Base-by-base conservation (phyloP, 2,888 invertebrate genomes). In the Serrognathus titanus region DNA sequence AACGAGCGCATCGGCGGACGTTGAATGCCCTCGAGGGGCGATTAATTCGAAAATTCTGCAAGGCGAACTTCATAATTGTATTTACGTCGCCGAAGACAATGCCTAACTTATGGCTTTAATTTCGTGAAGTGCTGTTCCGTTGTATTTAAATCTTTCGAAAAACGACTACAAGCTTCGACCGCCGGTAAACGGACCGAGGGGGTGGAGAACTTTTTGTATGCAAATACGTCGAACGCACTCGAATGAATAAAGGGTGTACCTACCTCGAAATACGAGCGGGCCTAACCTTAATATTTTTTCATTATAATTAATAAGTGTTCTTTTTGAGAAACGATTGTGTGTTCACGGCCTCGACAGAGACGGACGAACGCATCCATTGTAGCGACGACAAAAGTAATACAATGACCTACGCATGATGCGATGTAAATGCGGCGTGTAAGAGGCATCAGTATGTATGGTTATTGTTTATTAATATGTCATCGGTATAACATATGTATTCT, bases 401-500 rank as follows among this genome's bases (percentile, higher is more conserved):
- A 58, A 53, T 57, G 53, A 46, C 39, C 38, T 48, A 45, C 41
- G 43, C 41, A 50, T 52, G 46, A 49, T 31, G 43, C 59, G 51
- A 61, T 65, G 63, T 60, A 63, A 65, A 65, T 65, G 61, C 63
- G 59, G 55, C 61, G 60, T 60, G 61, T 62, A 61, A 58, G 51
- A 55, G 57, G 61, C 59, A 62, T 60, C 59, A 58, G 59, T 61
- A 64, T 62, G 63, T 59, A 59, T 58, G 55, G 51, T 52, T 61
- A 66, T 66, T 66, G 64, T 66, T 64, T 66, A 66, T 64, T 66
- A 66, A 66, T 63, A 63, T 63, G 62, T 63, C 66, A 63, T 66
- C 64, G 56, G 62, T 60, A 61, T 62, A 66, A 64, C 66, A 66
- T 64, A 62, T 66, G 66, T 64, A 64, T 64, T 64, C 64, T 56